Percentiles rank a stretch among this genome's conserved stretches.
Evolutionary conservation across 2,888 invertebrate genomes (phyloP).

Genomic region (Byasa hedistus): DNA sequence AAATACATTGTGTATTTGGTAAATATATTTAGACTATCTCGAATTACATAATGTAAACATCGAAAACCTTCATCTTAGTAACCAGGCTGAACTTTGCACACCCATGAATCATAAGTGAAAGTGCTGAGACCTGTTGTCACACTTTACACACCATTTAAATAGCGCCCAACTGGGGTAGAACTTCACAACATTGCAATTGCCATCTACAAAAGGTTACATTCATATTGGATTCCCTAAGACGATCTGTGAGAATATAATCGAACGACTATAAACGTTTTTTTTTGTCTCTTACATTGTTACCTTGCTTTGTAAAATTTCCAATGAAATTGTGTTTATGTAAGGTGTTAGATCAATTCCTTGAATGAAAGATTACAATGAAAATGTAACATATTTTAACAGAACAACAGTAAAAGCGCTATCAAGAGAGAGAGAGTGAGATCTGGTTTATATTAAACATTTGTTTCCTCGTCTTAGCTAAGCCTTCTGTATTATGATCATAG

Average conservation of each 20-base stretch:
- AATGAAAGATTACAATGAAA: neutral
- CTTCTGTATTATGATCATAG: too few species aligned
- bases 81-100: neutral
- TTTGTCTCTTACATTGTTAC: slow-evolving; percentile 21
- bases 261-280: slow-evolving; percentile 11
- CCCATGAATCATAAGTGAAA: slow-evolving; percentile 42
- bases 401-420: too few species aligned
- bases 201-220: neutral
- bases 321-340: neutral
- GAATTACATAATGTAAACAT: neutral
- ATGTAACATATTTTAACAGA: too few species aligned
- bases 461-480: too few species aligned
- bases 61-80: neutral
- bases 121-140: slow-evolving; percentile 39
- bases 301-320: neutral
- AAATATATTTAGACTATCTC: neutral
- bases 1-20: neutral
- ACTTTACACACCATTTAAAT: slow-evolving; percentile 38
- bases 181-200: neutral
- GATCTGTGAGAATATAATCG: slow-evolving; percentile 16
- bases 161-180: slow-evolving; percentile 10
- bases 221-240: slow-evolving; percentile 3
- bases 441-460: too few species aligned
- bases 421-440: too few species aligned
- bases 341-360: neutral